Base-by-base conservation (phyloP, 2,113 vertebrate genomes). In the Rhadina sibilatrix region DNA sequence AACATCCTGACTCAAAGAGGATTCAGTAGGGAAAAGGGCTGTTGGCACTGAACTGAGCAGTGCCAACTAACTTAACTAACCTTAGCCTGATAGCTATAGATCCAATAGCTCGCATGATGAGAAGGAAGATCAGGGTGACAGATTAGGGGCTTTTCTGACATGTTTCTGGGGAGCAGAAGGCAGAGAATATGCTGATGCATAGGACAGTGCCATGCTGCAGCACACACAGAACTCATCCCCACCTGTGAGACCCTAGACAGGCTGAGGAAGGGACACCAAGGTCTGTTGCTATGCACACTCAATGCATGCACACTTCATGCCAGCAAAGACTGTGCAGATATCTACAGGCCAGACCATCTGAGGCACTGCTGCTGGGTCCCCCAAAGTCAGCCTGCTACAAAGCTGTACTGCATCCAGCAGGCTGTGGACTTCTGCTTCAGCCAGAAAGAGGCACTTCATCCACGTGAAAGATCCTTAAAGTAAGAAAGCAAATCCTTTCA, bases 231-330 rank as follows among this genome's bases (percentile, higher is more conserved):
- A 23, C 25, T 59, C 52, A 18, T 53, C 9, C 15, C 24, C 19
- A 24, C 33, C 23, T 57, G 35, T 61, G 47, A 70, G 72, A 71
- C 10, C 50, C 37, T n/a, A 23, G 52, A 35, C 11, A 40, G 42
- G 22, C 35, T 40, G 54, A 57, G 46, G 37, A 31, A 70, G 9
- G 19, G 13, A 57, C 60, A 77, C 28, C 21, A 33, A 18, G 9
- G 3, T 37, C 42, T 19, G 5, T 33, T 9, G 2, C 31, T 40
- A 4, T 13, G 3, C 0, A 3, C 1, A 0, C 0, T 1, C 33
- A 47, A 5, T 16, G 35, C 50, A 19, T 5, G 17, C 11, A 12
- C 13, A 15, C 28, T 17, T 69, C 15, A 30, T 53, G 53, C 15
- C 10, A 6, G 24, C 53, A 71, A 53, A 42, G 9, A 30, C 27